Percentiles rank a stretch among this genome's conserved stretches.
These are phyloP conservation scores for Halocaridina rubra DNA, from an alignment of 2,888 invertebrate species.

Conservation along the genomic window DNA sequence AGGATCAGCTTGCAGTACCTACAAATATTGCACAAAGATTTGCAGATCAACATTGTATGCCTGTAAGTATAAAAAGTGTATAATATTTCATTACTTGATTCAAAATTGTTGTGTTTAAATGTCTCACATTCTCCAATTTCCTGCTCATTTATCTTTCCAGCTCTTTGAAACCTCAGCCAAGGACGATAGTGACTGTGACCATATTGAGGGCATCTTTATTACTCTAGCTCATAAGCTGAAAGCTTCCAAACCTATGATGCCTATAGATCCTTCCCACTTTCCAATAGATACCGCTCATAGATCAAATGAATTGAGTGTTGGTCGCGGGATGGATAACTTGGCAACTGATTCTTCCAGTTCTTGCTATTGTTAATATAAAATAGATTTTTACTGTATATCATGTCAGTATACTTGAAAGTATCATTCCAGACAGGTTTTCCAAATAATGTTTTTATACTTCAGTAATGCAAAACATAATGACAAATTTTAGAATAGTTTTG, in stretches of 20 bases:
- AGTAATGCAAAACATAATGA: too few relatives aligned
- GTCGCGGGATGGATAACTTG: conserved; percentile 24
- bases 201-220: conserved; percentile 85
- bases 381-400: too few relatives aligned
- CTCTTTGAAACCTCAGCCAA: conserved; percentile 86
- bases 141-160: conserved; percentile 24
- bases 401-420: too few relatives aligned
- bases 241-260: conserved; percentile 75
- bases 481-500: too few relatives aligned
- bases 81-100: not conserved
- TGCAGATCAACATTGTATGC: conserved; percentile 80
- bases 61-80: conserved; percentile 71
- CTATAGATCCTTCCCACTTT: conserved; percentile 63
- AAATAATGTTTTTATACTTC: too few relatives aligned
- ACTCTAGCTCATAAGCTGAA: conserved; percentile 84
- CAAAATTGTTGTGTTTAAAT: not conserved
- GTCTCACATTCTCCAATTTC: not conserved
- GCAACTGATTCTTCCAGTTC: not conserved
- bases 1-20: conserved; percentile 74
- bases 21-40: conserved; percentile 80
- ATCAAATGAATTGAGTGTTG: conserved; percentile 26
- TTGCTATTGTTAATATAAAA: conserved; percentile 48
- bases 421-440: too few relatives aligned
- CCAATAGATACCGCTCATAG: conserved; percentile 34
- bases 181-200: conserved; percentile 79